Conservation (phyloP, 1,140 invertebrate species). For the Sinonovacula constricta region DNA sequence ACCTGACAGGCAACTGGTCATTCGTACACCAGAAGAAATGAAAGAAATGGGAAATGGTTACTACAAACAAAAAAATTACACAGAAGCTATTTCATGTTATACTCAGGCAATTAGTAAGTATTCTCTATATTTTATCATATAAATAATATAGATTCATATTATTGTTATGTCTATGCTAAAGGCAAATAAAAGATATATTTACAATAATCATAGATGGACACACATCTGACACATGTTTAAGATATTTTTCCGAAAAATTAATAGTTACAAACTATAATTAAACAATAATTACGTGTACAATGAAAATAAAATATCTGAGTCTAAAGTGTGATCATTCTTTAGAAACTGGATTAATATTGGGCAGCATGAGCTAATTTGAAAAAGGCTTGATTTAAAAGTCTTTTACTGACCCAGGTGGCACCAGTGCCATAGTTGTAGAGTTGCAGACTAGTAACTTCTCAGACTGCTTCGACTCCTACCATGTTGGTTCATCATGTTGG, state of each 20-base stretch:
- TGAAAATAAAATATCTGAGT: neutral
- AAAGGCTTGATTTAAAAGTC: too few relatives aligned
- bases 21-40: conserved; percentile 86
- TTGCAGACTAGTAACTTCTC: too few relatives aligned
- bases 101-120: conserved; percentile 89
- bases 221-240: too few relatives aligned
- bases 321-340: too few relatives aligned
- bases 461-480: too few relatives aligned
- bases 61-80: conserved; percentile 92
- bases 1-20: conserved; percentile 32
- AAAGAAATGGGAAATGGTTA: conserved; percentile 93
- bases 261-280: neutral
- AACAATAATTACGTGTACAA: neutral
- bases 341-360: too few relatives aligned
- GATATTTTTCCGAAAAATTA: neutral
- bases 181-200: neutral
- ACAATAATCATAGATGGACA: too few relatives aligned
- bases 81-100: conserved; percentile 89
- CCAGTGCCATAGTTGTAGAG: too few relatives aligned
- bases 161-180: neutral
- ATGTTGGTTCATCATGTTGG: too few relatives aligned
- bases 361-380: too few relatives aligned
- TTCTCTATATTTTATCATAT: neutral
- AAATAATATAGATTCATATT: neutral
- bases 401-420: too few relatives aligned